Base-by-base conservation (phyloP, 1,140 invertebrate species). In the Caenorhabditis briggsae region DNA sequence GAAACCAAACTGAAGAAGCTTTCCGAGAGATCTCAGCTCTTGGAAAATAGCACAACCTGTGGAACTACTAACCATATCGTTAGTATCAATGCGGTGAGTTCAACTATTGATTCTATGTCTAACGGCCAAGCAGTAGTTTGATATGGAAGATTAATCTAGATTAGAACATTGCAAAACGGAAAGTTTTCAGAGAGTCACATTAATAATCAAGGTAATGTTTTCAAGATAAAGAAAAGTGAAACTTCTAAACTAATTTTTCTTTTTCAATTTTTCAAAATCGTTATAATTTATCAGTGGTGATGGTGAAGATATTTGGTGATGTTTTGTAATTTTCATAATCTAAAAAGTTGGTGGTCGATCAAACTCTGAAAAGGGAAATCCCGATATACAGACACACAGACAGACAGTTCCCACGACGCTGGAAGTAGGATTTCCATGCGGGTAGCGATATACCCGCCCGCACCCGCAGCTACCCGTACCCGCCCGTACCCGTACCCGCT, bases 1-100 rank as follows among this genome's bases (percentile, higher is more conserved):
- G 90, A 91, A 58, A 61, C 85, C 12, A 91, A 91, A 65, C 85
- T 91, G 82, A 88, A 88, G 85, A 91, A 92, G 82, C 78, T 91
- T 56, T 90, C 90, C 55, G 90, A 92, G 56, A 82, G 90, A 59
- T 88, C 88, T 41, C 82, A 85, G 43, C 70, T 86, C 33, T 50
- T 89, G 23, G 88, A 89, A 55, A 78, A 58, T 25, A 87, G 64
- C 18, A 84, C 86, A 20, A 56, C 83, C 5, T 70, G 70, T 84
- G 43, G 64, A 58, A 46, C 61, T 16, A 82, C 16, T 7, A 85
- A 84, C 58, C 64, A 64, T 33, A 61, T 59, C 20, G 83, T 53
- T 50, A 78, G 70, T 33, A 78, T 78, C 8, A 78, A 56, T 23
- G 70, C 65, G 48, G 48, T 70, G 46, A 58, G 53, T 25, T 25